Evolutionary conservation across 2,797 vertebrate species (phyloP), one percentile per base, ranked within the genome.

Genomic region (Leontocebus nigricollis): DNA sequence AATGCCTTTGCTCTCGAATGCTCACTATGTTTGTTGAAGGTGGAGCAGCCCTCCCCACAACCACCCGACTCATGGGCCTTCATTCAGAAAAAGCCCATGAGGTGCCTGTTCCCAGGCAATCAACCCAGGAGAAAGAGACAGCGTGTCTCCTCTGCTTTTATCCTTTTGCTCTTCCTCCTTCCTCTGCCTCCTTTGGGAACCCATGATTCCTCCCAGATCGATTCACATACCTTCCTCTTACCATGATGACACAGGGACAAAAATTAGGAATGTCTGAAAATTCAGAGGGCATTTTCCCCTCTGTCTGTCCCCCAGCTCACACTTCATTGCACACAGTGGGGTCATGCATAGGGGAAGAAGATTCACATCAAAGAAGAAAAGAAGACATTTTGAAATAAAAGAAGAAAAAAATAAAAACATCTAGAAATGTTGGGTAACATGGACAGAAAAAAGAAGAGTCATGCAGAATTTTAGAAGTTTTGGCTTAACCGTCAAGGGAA

Each of bases 201-300:
- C 33, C 22, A 3, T 1, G 4, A 2, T 33, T 94, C n/a, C 41
- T 85, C 48, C 36, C 39, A 80, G 76, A 44, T 11, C 4, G 44
- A 76, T 7, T 48, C 76, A 17, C 64, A 61, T 26, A 52, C 57
- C 81, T 80, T 90, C 33, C 57, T 79, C 48, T 67, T 75, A 64
- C 81, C 10, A 22, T 2, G 36, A 86, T 15, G 85, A 11, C 15
- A 64, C 24, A 50, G 24, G 26, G 13, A 83, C 57, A 77, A 88
- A 94, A 55, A 44, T 44, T 30, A 87, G 14, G 44, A 86, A 57
- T 24, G 11, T 73, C 59, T 82, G 46, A 86, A 77, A 91, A 86
- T 41, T 61, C 44, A 39, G 36, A 27, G 1, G 14, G 10, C 39
- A 4, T 70, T 22, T 13, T 83, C 55, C 57, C 90, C 61, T 36